phyloP scores from a whole-genome alignment of 2,888 invertebrate species.

The Pherbina coryleti region DNA sequence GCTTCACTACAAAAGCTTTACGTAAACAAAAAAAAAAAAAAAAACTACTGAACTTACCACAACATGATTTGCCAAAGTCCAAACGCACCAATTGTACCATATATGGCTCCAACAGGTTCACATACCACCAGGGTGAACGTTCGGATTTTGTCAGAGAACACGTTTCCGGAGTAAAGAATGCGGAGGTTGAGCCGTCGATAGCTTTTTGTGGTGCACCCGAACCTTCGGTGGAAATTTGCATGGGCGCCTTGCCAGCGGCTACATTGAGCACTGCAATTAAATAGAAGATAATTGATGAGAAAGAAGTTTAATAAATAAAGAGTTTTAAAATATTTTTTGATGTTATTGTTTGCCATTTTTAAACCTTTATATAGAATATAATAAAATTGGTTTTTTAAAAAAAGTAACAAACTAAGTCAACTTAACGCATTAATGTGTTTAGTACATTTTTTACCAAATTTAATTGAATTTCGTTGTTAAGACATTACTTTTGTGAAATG shows the following conservation, averaged over 20 bases:
- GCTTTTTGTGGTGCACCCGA: conserved; percentile 91
- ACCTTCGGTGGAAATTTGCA: conserved; percentile 88
- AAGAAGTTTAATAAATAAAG: not conserved
- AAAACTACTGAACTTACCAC: conserved; percentile 77
- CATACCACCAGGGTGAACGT: conserved; percentile 94
- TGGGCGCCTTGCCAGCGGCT: conserved; percentile 94
- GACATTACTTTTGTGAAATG: too few relatives aligned
- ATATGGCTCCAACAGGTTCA: conserved; percentile 92
- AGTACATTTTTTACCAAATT: too few relatives aligned
- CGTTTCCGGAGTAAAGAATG: conserved; percentile 84
- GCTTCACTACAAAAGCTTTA: too few relatives aligned
- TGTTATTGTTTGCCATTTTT: not conserved
- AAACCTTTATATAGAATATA: not conserved
- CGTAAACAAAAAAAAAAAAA: too few relatives aligned
- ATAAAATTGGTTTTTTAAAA: too few relatives aligned
- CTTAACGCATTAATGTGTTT: too few relatives aligned
- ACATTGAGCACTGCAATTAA: conserved; percentile 85
- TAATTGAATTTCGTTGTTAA: too few relatives aligned
- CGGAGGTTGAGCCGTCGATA: conserved; percentile 90
- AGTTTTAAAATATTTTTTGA: not conserved
- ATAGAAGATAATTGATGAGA: conserved; percentile 36
- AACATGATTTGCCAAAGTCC: conserved; percentile 92
- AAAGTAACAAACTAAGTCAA: too few relatives aligned
- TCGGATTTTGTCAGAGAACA: conserved; percentile 89
- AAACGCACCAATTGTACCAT: conserved; percentile 93